Evolutionary conservation across 2,113 vertebrate genomes (phyloP).

Genomic region (Gambusia affinis): DNA sequence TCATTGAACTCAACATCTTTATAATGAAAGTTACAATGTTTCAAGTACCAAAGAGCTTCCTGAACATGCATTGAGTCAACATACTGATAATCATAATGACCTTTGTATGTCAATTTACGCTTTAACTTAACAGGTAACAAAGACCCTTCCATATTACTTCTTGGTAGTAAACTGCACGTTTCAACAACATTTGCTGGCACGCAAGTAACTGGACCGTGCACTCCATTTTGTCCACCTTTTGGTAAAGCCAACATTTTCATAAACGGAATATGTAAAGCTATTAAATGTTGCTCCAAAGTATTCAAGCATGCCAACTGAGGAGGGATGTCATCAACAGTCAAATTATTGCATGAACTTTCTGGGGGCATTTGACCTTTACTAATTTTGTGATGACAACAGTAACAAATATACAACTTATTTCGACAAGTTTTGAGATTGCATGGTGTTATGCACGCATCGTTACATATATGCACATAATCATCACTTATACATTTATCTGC

Average conservation of each 20-base stretch:
- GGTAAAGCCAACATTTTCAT: background rate
- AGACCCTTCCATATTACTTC: background rate
- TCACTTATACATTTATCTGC: background rate
- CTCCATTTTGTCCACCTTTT: background rate
- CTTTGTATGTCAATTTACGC: background rate
- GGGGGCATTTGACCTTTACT: background rate
- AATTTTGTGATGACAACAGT: background rate
- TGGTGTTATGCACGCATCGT: too few relatives aligned
- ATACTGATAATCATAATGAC: constrained; percentile 5
- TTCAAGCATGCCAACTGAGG: background rate
- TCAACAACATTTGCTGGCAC: background rate
- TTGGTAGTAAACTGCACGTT: background rate
- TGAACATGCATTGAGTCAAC: background rate
- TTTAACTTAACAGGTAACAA: background rate
- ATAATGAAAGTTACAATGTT: background rate
- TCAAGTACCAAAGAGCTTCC: background rate
- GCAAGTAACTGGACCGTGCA: background rate
- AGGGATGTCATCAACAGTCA: background rate
- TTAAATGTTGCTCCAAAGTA: constrained; percentile 3
- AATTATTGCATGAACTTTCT: background rate
- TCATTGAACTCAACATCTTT: background rate
- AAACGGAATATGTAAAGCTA: background rate
- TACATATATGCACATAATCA: background rate
- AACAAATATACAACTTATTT: background rate
- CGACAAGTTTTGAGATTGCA: too few relatives aligned